Base-by-base conservation (phyloP, 1,140 invertebrate species). In the Aricia agestis region DNA sequence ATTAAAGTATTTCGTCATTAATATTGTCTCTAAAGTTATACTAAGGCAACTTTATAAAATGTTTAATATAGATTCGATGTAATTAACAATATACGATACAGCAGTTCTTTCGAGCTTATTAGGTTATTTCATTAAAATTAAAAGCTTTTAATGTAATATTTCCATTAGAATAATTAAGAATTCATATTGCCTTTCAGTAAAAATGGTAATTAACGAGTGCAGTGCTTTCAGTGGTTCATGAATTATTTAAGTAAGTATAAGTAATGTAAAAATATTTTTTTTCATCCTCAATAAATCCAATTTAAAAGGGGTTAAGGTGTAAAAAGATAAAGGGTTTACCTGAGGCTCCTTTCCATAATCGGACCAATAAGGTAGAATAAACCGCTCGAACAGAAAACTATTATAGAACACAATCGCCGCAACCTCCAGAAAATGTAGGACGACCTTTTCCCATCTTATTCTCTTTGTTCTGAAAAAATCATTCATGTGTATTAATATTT, bases 341-440 rank as follows among this genome's bases (percentile, higher is more conserved):
- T 82, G 79, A 4, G 78, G 75, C 66, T 88, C 75, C 74, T 91
- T 91, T n/a, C 96, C 96, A 80, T 95, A 97, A 77, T 96, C 92
- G 1, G 92, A 89, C 86, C 95, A 97, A 41, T 94, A 92, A 4
- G 95, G 95, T 42, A 95, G 83, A 36, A 97, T 92, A 81, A 97
- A 95, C 45, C 95, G 92, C 73, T 96, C 95, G 82, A 96, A 95
- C 13, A 97, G 93, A 74, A 97, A 97, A 80, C 95, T 95, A 25
- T 94, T 93, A 78, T 96, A 96, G 74, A 98, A 95, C 13, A 98
- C 93, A 65, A 96, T 94, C 4, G 95, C 94, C 0, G 95, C 75
- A 1, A 98, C 94, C 92, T 98, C 97, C 6, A 93, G 66, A 13
- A 97, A 93, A 79, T 96, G 93, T 42, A 90, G 93, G 0, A 95